These are phyloP conservation scores for Pygmarrhopalites habei DNA, from an alignment of 1,140 invertebrate genomes.

Conservation along the genomic window DNA sequence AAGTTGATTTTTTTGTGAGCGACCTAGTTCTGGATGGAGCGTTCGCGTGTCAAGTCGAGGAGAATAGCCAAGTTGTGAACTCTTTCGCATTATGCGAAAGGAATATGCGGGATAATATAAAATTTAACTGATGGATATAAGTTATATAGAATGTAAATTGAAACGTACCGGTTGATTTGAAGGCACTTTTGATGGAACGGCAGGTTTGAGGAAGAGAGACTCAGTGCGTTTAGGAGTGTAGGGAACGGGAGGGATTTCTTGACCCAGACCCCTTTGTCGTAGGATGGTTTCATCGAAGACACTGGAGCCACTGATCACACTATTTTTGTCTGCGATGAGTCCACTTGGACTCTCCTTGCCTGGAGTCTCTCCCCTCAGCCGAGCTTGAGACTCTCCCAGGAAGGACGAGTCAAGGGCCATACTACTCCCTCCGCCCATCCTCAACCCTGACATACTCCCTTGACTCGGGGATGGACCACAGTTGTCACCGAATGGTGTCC, in stretches of 20 bases:
- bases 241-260: conserved; percentile 76
- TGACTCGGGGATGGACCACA: conserved; percentile 42
- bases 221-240: conserved; percentile 78
- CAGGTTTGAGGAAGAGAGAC: conserved; percentile 51
- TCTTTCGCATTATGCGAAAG: no score
- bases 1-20: no score
- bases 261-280: conserved; percentile 66
- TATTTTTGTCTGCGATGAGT: conserved; percentile 13
- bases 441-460: conserved; percentile 48
- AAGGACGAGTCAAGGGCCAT: conserved; percentile 41
- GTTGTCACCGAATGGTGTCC: conserved; percentile 36
- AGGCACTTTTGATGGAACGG: conserved; percentile 29
- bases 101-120: not conserved
- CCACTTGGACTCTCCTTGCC: conserved; percentile 18
- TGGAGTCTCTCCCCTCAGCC: conserved; percentile 31
- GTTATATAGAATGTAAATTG: no score
- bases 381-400: conserved; percentile 8
- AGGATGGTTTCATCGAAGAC: conserved; percentile 62
- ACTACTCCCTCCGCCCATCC: conserved; percentile 50
- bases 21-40: no score
- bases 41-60: no score
- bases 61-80: no score
- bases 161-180: conserved; percentile 22
- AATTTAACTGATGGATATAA: no score
- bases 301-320: conserved; percentile 11